Base-by-base conservation (phyloP, 2,888 invertebrate species). In the Drosophila mimetica region DNA sequence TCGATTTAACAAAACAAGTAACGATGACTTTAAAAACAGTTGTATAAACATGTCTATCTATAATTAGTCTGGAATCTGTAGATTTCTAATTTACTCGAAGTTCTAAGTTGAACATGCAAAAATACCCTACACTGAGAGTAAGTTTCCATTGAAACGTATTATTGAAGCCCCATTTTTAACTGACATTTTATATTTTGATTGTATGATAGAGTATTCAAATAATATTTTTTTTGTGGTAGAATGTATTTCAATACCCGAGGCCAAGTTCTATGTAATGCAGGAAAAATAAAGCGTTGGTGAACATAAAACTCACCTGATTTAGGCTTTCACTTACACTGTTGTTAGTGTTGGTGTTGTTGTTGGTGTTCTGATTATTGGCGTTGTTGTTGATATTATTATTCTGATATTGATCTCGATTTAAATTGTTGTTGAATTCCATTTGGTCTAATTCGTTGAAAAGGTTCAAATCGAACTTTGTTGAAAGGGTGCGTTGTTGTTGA, bases 371-470 rank as follows among this genome's bases (percentile, higher is more conserved):
- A 28, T 51, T 76, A 6, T 67, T 71, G 34, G 46, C 65, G 79
- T 91, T 90, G 47, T 90, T 92, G 91, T 91, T 69, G 14, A 32
- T 81, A 46, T 52, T 93, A 36, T 73, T 92, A 36, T 92, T 80
- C 58, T 85, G 76, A 75, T 84, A 83, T 91, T 73, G 80, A 75
- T 76, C 79, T 55, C 88, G 78, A 71, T 55, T 82, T 36, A 79
- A 75, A 66, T 75, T 88, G 28, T 69, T 86, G 60, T 77, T 87
- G 79, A 87, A 91, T 90, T 91, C 91, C 91, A 91, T 91, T 90
- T 90, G 90, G 79, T 90, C 89, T 54, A 84, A 79, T 63, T 82
- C 79, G 78, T 80, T 75, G 59, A 84, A 79, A 72, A 79, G 77
- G 57, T 64, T 81, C 71, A 85, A 77, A 77, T 82, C 83, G 14